Evolutionary conservation across 2,888 invertebrate species (phyloP).

Genomic region (Scelioninae gen. 2): DNA sequence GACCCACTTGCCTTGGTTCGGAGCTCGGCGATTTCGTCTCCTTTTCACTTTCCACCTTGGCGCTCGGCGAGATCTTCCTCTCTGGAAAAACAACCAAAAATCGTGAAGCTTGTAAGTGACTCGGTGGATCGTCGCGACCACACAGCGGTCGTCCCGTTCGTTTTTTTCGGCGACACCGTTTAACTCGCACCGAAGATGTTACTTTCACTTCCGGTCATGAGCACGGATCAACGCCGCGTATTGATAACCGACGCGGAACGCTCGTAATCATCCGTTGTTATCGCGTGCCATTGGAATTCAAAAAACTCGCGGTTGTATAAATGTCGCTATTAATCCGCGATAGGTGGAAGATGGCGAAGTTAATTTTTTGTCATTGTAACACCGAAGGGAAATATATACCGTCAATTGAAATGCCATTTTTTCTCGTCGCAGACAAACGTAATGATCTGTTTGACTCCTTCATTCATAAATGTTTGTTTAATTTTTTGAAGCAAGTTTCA

Average conservation of each 20-base stretch:
- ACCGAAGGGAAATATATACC: too few species aligned
- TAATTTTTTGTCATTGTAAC: too few species aligned
- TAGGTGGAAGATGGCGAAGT: too few species aligned
- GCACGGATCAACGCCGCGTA: slow-evolving; percentile 24
- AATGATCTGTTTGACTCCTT: too few species aligned
- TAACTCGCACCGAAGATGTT: slow-evolving; percentile 11
- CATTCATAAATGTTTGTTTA: too few species aligned
- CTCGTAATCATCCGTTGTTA: slow-evolving; percentile 40
- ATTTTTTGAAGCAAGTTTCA: too few species aligned
- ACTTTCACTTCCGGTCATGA: slow-evolving; percentile 56
- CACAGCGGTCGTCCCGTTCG: slow-evolving; percentile 28
- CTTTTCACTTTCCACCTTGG: slow-evolving; percentile 71
- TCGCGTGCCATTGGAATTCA: slow-evolving; percentile 34
- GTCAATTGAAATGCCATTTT: too few species aligned
- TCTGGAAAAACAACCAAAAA: slow-evolving; percentile 64
- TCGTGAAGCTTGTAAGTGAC: slow-evolving; percentile 28
- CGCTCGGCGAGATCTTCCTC: slow-evolving; percentile 66
- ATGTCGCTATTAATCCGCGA: slow-evolving; percentile 22
- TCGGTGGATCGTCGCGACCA: slow-evolving; percentile 28
- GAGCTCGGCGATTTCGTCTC: slow-evolving; percentile 67
- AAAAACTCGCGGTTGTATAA: slow-evolving; percentile 23
- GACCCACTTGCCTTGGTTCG: slow-evolving; percentile 71
- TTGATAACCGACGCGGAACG: slow-evolving; percentile 42
- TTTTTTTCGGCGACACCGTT: too few species aligned
- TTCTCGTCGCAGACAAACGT: too few species aligned